phyloP scores from a whole-genome alignment of 2,797 vertebrate genomes.

The Eidolon dupreanum region DNA sequence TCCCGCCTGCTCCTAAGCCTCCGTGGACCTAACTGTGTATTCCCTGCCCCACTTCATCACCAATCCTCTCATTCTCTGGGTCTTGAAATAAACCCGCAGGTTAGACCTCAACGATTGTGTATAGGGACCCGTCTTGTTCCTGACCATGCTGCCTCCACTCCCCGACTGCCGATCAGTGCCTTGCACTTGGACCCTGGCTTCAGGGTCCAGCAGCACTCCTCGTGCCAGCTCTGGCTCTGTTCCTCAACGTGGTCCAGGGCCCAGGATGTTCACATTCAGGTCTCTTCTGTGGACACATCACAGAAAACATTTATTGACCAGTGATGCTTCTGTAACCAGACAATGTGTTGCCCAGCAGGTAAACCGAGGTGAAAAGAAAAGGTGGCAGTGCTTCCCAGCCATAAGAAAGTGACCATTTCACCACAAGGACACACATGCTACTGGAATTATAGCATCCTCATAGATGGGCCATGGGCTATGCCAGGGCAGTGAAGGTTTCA shows the following conservation, averaged over 20 bases:
- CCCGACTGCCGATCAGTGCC: fast-evolving
- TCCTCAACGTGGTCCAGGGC: not conserved
- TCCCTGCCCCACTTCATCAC: not conserved
- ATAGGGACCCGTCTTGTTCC: not conserved
- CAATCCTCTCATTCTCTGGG: not conserved
- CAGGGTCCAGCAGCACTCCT: not conserved
- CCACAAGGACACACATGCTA: not conserved
- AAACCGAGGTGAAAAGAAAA: not conserved
- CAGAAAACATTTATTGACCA: not conserved
- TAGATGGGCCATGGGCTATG: too few species aligned
- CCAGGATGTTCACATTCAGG: not conserved
- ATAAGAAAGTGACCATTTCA: not conserved
- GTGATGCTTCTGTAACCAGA: not conserved
- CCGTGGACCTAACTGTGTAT: not conserved
- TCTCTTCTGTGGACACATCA: not conserved
- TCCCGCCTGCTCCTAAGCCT: not conserved
- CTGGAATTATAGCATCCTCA: not conserved
- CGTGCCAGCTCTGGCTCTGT: not conserved
- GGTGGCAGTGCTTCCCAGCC: not conserved
- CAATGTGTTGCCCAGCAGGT: not conserved
- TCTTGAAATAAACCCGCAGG: not conserved
- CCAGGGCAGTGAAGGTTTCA: not conserved
- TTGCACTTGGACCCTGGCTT: not conserved
- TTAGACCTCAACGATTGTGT: not conserved
- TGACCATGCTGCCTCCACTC: not conserved